Base-by-base conservation (phyloP, 2,888 invertebrate species). In the Ypsolopha sequella region DNA sequence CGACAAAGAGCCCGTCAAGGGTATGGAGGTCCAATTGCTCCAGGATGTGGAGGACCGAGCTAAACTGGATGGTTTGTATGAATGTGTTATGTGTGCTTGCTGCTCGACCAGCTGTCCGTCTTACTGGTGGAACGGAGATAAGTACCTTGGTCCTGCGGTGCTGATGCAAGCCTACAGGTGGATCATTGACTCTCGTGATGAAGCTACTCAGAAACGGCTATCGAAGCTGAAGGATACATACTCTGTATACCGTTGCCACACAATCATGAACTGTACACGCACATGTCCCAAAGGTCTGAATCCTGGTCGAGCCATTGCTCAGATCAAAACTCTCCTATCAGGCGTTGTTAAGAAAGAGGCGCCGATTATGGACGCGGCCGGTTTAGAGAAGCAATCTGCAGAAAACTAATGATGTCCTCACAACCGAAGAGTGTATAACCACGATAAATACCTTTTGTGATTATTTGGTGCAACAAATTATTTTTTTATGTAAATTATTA, bases 71-170 rank as follows among this genome's bases (percentile, higher is more conserved):
- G 98, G 98, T 51, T 88, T 99, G 35, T 98, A 98, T 70, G 99
- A 99, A 81, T 99, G 99, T 75, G 98, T 99, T 60, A 86, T 99
- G 51, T 99, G 98, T 72, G 98, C 98, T 44, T 99, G 99, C 80
- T 99, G 99, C 74, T 96, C 96, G 6, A 98, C 98, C 4, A 94
- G 97, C 33, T 99, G 99, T 61, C 99, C 99, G 0, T 96, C 96
- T 10, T 99, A 99, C 85, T 99, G 99, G 99, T 99, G 99, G 99
- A 98, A 98, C 66, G 94, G 95, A 10, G 97, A 98, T 75, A 97
- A 97, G 73, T 99, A 98, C 76, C 90, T 99, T 49, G 99, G 99
- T 0, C 99, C 99, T 0, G 99, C 99, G 34, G 98, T 97, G n/a
- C 91, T 99, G 7, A 97, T 99, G 97, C 99, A 99, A 84, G 98